Base-by-base conservation (phyloP, 2,888 invertebrate genomes). In the Heliconius sara region DNA sequence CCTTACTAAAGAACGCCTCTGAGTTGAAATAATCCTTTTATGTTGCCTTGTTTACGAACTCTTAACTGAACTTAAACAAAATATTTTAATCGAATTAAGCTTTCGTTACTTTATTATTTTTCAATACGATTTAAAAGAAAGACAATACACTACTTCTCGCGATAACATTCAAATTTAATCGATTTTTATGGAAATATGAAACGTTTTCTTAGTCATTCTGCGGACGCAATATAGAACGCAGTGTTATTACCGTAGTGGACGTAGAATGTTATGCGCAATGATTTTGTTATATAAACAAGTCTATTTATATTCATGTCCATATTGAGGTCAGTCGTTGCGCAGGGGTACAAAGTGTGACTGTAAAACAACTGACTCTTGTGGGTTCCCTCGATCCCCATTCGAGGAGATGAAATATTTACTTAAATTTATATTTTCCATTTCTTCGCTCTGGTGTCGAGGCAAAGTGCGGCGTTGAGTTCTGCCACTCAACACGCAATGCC, bases 21-120 rank as follows among this genome's bases (percentile, higher is more conserved):
- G 30, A 66, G 75, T 66, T 75, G 22, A 75, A 75, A 65, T 66
- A 75, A 75, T 65, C 47, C 43, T 75, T 75, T 66, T 63, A 75
- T 22, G 43, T 60, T 74, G 60, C 65, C 39, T 65, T 65, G 43
- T 65, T 74, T 65, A 74, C 65, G 47, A 73, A 73, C 60, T 73
- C 34, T 22, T 27, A 66, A 66, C 16, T 39, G 9, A 39, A 63
- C 27, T 66, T 27, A 65, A 52, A 75, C 65, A 65, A 39, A 75
- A 75, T 63, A 19, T 13, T 2, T 75, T 30, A 75, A 75, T 30
- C 47, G 43, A 65, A 47, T 75, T 22, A 47, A 65, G 47, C 27
- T 75, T 66, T 66, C 13, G 6, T 47, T 39, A 47, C 12, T 22
- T 39, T 65, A 65, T 63, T 66, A 27, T 65, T 65, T 43, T 75